Conservation (phyloP, 2,113 vertebrate species). For the Ariopsis seemanni region DNA sequence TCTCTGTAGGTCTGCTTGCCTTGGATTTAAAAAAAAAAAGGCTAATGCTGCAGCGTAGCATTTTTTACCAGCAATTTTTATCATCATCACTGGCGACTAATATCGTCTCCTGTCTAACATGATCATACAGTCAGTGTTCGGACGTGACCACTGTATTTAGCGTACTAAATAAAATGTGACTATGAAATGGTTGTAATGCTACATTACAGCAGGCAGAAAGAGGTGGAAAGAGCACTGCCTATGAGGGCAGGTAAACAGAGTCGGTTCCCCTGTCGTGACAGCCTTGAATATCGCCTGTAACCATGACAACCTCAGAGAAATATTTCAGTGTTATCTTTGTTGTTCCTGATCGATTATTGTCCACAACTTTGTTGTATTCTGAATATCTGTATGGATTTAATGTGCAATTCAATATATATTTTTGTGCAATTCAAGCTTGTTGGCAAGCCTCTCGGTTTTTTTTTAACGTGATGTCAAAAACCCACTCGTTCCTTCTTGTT, state of each 20-base stretch:
- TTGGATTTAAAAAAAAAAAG: neutral
- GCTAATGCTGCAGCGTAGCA: neutral
- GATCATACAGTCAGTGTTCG: neutral
- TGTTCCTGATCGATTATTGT: conserved; percentile 21
- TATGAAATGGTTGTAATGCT: neutral
- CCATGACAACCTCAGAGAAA: conserved; percentile 29
- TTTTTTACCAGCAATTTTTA: neutral
- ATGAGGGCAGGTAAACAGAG: conserved; percentile 27
- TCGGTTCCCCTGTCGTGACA: conserved; percentile 29
- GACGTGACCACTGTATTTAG: neutral
- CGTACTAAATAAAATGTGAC: neutral
- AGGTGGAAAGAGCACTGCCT: conserved; percentile 22
- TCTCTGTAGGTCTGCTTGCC: no score
- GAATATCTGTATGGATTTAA: conserved; percentile 2
- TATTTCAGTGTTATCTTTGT: conserved; percentile 28
- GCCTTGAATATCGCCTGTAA: conserved; percentile 27
- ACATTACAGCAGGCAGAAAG: neutral
- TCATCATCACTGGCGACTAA: no score
- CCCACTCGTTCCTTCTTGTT: neutral
- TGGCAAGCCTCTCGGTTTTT: neutral
- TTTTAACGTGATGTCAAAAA: neutral
- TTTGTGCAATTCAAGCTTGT: neutral
- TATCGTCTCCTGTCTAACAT: neutral
- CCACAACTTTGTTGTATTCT: conserved; percentile 7
- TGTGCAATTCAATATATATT: no score